Evolutionary conservation across 2,888 invertebrate species (phyloP).

Genomic region (Rutpela maculata): DNA sequence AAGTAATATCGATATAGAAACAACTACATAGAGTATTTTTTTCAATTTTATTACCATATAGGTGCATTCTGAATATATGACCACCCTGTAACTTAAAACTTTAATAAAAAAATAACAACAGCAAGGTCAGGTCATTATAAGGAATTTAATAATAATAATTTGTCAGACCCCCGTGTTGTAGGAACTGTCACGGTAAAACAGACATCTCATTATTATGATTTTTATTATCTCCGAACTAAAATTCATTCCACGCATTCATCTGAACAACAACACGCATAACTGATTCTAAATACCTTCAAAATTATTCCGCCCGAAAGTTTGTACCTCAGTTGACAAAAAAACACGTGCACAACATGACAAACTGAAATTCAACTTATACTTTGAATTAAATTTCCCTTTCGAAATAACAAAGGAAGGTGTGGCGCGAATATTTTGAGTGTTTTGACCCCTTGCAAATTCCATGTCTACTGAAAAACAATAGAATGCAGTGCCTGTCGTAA

Average conservation of each 20-base stretch:
- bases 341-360: conserved; percentile 22
- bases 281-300: conserved; percentile 5
- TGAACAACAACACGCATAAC: neutral
- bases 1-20: too few relatives aligned
- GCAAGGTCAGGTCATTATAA: neutral
- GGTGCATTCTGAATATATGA: too few relatives aligned
- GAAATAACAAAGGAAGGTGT: conserved; percentile 25
- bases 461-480: conserved; percentile 14
- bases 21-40: too few relatives aligned
- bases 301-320: conserved; percentile 16
- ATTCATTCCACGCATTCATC: conserved; percentile 3
- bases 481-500: conserved; percentile 11
- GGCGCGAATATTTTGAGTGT: conserved; percentile 17
- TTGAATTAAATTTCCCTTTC: conserved; percentile 26
- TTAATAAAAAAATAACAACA: neutral
- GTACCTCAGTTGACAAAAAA: conserved; percentile 1
- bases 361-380: conserved; percentile 12
- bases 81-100: neutral
- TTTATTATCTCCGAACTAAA: neutral
- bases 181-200: neutral
- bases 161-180: neutral
- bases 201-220: neutral
- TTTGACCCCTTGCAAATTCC: conserved; percentile 26
- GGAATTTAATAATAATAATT: neutral
- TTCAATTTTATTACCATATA: too few relatives aligned